Evolutionary conservation across 2,888 invertebrate genomes (phyloP).

Genomic region (Acleris cristana): DNA sequence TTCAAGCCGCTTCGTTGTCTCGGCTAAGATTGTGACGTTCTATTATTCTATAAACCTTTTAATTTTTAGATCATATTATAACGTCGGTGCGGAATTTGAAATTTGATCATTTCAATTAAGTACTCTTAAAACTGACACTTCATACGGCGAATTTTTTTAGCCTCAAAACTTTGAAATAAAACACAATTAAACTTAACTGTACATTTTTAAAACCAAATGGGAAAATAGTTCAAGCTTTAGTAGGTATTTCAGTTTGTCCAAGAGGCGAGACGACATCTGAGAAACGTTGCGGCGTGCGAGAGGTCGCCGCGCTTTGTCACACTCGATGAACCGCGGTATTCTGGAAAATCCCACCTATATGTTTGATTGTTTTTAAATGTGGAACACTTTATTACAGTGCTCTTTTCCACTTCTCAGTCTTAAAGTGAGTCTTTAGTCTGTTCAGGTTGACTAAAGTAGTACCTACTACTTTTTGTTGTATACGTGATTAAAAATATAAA

Average conservation of each 20-base stretch:
- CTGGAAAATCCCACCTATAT: conserved; percentile 39
- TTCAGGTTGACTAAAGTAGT: too few relatives aligned
- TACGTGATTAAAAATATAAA: too few relatives aligned
- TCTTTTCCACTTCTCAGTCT: too few relatives aligned
- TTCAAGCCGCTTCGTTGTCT: conserved; percentile 10
- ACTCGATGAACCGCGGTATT: conserved; percentile 52
- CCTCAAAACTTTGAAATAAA: too few relatives aligned
- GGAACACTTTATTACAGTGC: not conserved
- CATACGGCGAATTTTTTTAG: too few relatives aligned
- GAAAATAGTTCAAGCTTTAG: conserved; percentile 20
- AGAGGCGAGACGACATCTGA: conserved; percentile 48
- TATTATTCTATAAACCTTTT: too few relatives aligned
- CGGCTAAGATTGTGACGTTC: conserved; percentile 2
- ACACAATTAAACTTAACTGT: not conserved
- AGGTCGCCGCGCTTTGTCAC: conserved; percentile 62
- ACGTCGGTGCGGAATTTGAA: too few relatives aligned
- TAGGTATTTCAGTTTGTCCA: conserved; percentile 19
- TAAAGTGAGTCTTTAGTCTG: too few relatives aligned
- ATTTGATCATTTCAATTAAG: too few relatives aligned
- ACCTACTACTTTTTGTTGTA: too few relatives aligned
- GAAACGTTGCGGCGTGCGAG: conserved; percentile 59
- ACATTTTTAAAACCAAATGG: not conserved
- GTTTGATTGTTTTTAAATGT: not conserved
- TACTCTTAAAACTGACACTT: too few relatives aligned
- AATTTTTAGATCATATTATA: too few relatives aligned